phyloP scores from a whole-genome alignment of 2,888 invertebrate species.

The Volucella bombylans region DNA sequence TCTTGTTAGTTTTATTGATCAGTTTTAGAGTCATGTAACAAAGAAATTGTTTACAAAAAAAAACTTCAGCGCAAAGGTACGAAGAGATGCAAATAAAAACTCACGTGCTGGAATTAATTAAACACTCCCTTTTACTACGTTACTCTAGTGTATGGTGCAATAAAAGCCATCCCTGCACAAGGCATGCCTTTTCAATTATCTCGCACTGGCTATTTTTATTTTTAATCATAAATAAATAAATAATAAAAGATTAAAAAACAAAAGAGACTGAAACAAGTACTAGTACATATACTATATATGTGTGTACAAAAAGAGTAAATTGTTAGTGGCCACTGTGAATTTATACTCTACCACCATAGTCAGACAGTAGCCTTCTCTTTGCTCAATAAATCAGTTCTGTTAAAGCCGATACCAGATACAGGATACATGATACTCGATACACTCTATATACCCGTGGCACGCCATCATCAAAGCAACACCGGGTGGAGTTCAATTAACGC shows the following conservation, averaged over 20 bases:
- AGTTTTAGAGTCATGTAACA: too few relatives aligned
- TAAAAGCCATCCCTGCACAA: slow-evolving; percentile 12
- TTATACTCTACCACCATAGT: neutral
- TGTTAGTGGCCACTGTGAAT: slow-evolving; percentile 5
- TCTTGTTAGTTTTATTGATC: too few relatives aligned
- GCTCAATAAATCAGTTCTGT: neutral
- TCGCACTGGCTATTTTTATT: neutral
- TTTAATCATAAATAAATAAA: neutral
- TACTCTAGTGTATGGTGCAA: slow-evolving; percentile 6
- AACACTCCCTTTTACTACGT: slow-evolving; percentile 22
- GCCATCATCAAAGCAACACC: slow-evolving; percentile 30
- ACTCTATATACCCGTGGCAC: neutral
- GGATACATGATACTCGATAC: too few relatives aligned
- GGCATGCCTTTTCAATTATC: slow-evolving; percentile 25
- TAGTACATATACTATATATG: too few relatives aligned
- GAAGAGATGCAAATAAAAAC: neutral
- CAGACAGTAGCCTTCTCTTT: neutral
- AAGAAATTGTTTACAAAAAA: too few relatives aligned
- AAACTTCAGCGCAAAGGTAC: too few relatives aligned
- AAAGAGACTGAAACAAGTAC: too few relatives aligned
- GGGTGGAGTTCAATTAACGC: slow-evolving; percentile 37
- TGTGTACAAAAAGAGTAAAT: neutral
- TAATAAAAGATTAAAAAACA: neutral
- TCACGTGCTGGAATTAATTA: neutral
- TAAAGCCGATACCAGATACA: neutral